Base-by-base conservation (phyloP, 1,140 invertebrate species). In the Ylistrum balloti region DNA sequence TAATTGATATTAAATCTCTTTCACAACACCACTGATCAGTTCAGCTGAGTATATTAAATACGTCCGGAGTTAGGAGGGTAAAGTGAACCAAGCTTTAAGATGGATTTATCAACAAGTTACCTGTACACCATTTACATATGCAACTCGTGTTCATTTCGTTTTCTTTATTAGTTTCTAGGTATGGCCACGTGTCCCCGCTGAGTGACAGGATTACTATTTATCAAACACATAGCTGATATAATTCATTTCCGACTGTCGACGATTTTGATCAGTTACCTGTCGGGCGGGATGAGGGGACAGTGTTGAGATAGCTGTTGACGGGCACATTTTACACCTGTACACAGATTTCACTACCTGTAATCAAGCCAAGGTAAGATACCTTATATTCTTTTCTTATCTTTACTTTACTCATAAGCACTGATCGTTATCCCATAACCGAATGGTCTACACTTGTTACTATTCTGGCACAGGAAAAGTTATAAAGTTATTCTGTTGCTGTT, bases 211-310 rank as follows among this genome's bases (percentile, higher is more conserved):
- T 74, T 28, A 74, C 56, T 74, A 74, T 74, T 74, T 74, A 74
- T 74, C 56, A 74, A 74, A 74, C 56, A 74, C 56, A 74, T 74
- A 74, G 56, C 56, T 74, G 56, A 74, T 74, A 74, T 74, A 74
- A 74, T 74, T 74, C 56, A 74, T 74, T 74, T 74, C 56, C 56
- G 56, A 74, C 56, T 74, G 56, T 74, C 56, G n/a, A 74, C 22
- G 22, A 74, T 28, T 74, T 74, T 74, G 56, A 74, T 74, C 56
- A 74, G 56, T 74, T 74, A 74, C 56, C 56, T 74, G 56, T 74
- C 56, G 56, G 56, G 56, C 56, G 56, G 56, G 56, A 74, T 74
- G 56, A 74, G 56, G 56, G 56, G 56, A 74, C 56, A 74, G 56
- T 74, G 5, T 1, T 74, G 17, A 74, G 56, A 74, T 74, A 74